Evolutionary conservation across 1,140 invertebrate genomes (phyloP).

Genomic region (Spodoptera litura): DNA sequence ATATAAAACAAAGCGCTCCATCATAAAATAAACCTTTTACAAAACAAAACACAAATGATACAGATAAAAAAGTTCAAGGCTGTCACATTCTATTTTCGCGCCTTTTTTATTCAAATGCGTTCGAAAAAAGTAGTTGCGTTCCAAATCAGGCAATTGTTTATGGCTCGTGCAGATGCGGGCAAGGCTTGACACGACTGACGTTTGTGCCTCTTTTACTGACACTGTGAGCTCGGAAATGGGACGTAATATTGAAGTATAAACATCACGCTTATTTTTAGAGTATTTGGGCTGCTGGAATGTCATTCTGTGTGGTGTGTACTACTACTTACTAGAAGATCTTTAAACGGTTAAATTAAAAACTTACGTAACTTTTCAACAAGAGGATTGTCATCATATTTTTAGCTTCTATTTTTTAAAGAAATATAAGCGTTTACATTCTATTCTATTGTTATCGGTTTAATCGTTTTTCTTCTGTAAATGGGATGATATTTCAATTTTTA

Average conservation of each 20-base stretch:
- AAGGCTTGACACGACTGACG: slow-evolving; percentile 70
- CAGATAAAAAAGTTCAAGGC: slow-evolving; percentile 45
- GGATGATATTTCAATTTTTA: slow-evolving; percentile 68
- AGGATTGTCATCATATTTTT: neutral
- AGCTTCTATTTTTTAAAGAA: neutral
- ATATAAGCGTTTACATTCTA: neutral
- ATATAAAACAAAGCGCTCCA: slow-evolving; percentile 49
- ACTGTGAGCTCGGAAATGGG: slow-evolving; percentile 68
- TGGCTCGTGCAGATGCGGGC: slow-evolving; percentile 66
- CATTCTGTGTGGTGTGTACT: slow-evolving; percentile 57
- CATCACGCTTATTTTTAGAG: slow-evolving; percentile 85
- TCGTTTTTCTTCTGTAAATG: slow-evolving; percentile 68
- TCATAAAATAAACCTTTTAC: slow-evolving; percentile 38
- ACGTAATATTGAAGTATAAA: slow-evolving; percentile 73
- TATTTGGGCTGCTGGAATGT: slow-evolving; percentile 70
- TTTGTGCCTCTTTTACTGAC: slow-evolving; percentile 67
- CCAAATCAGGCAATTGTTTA: slow-evolving; percentile 61
- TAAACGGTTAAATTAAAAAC: slow-evolving; percentile 48
- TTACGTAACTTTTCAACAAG: slow-evolving; percentile 28
- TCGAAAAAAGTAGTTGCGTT: slow-evolving; percentile 60
- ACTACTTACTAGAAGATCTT: slow-evolving; percentile 53
- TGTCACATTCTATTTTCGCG: slow-evolving; percentile 64
- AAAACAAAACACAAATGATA: slow-evolving; percentile 47
- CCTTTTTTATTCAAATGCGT: slow-evolving; percentile 58
- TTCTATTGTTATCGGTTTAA: slow-evolving; percentile 56